phyloP scores from a whole-genome alignment of 2,888 invertebrate genomes.

The Drosophila percnosoma region DNA sequence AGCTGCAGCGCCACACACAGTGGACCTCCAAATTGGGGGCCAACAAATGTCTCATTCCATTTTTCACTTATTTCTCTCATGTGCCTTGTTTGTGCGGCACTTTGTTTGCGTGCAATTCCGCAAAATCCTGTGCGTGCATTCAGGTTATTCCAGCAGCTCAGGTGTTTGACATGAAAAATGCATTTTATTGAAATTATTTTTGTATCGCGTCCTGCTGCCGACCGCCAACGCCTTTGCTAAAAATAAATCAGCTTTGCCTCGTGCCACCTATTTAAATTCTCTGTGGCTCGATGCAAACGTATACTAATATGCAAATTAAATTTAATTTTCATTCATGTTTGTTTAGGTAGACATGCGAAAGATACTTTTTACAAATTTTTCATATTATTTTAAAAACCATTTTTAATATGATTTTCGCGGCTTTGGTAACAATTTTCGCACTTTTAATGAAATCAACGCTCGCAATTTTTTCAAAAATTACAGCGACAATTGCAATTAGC shows the following conservation, averaged over 20 bases:
- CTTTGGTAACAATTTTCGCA: constrained; percentile 63
- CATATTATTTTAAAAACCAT: not conserved
- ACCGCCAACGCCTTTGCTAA: not conserved
- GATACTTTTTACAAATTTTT: constrained; percentile 4
- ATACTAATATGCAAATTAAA: constrained; percentile 69
- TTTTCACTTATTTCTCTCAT: constrained; percentile 17
- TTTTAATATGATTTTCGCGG: constrained; percentile 35
- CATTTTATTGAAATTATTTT: constrained; percentile 82
- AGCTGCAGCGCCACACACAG: constrained; percentile 1
- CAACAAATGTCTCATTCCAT: not conserved
- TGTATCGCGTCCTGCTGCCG: constrained; percentile 61
- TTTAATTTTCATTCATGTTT: constrained; percentile 72
- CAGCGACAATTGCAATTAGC: constrained; percentile 28
- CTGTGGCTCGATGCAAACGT: constrained; percentile 33
- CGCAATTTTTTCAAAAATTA: constrained; percentile 46
- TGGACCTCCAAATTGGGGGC: constrained; percentile 6
- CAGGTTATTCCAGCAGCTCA: constrained; percentile 80
- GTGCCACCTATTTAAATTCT: constrained; percentile 44
- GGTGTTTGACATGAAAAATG: constrained; percentile 82
- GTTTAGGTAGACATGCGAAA: constrained; percentile 48
- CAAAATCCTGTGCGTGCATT: constrained; percentile 81
- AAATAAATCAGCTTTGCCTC: constrained; percentile 41
- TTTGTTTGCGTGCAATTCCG: constrained; percentile 79
- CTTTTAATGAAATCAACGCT: constrained; percentile 75
- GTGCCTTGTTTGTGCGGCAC: constrained; percentile 49